phyloP scores from a whole-genome alignment of 2,888 invertebrate species.

The Nomada ferruginata region DNA sequence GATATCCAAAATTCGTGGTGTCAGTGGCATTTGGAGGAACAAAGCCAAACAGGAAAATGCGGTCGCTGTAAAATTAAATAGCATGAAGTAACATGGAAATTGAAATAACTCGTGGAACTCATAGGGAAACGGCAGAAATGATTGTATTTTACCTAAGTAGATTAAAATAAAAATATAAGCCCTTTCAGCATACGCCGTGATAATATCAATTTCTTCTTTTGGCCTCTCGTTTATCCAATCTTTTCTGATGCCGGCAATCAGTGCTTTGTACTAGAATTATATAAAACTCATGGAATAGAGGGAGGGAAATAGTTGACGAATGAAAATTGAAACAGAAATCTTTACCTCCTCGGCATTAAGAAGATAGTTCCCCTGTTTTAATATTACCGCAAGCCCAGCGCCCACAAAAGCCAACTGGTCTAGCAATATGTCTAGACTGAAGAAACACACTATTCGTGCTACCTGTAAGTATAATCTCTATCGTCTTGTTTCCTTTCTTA shows the following conservation, averaged over 20 bases:
- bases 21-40: background rate
- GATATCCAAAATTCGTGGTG: conserved; percentile 8
- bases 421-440: background rate
- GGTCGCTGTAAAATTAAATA: background rate
- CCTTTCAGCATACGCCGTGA: background rate
- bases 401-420: background rate
- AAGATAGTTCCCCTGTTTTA: background rate
- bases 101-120: background rate
- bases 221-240: background rate
- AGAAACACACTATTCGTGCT: background rate
- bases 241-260: background rate
- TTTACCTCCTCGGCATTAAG: background rate
- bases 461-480: background rate
- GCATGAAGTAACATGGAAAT: too few species aligned
- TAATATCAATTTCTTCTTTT: background rate
- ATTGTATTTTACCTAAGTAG: background rate
- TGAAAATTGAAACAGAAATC: background rate
- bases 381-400: accelerated
- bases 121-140: too few species aligned
- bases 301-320: background rate
- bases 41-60: background rate
- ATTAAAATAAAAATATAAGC: background rate
- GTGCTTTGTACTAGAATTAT: conserved; percentile 2
- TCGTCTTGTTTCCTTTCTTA: background rate
- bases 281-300: background rate